Evolutionary conservation across 2,888 invertebrate species (phyloP), one percentile per base, ranked within the genome.

Genomic region (Trissoscelio sp.): DNA sequence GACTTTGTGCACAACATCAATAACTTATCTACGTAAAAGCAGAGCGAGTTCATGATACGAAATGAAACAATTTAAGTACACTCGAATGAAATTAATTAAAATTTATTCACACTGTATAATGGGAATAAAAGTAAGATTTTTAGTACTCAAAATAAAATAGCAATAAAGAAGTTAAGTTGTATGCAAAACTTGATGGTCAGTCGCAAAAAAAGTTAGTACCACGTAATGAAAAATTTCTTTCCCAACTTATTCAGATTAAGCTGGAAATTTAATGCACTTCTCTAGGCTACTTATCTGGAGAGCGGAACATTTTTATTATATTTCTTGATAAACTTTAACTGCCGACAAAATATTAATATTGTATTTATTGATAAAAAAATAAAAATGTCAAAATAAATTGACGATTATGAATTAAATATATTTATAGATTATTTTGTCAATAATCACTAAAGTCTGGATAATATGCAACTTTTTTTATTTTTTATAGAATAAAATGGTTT

Each of bases 221-320:
- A 9, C 24, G 58, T 42, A 60, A 72, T 72, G 28, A 60, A 72
- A 51, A 39, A 57, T 58, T 70, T 70, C 58, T 14, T 46, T 37
- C 9, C 34, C 34, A 58, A 58, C 39, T 58, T 55, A 58, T 57
- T 28, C 14, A 51, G 55, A 67, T 39, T 42, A 44, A 39, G 53
- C 28, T 39, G 24, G 28, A 24, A 22, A 53, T 67, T 66, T 48
- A 66, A 66, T 39, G 28, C 62, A 62, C 46, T 62, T 44, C 12
- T 24, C 31, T 28, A 9, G 46, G 16, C 24, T 66, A 6, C 53
- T n/a, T n/a, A n/a, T 31, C 24, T 53, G 16, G 51, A 34, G 14
- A 16, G 28, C 16, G 53, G 24, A 14, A 39, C 37, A 53, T 51
- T 66, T 66, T 53, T 66, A 51, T 66, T 66, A 39, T 12, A 11